phyloP scores from a whole-genome alignment of 2,797 vertebrate genomes.

The Amniataba percoides region DNA sequence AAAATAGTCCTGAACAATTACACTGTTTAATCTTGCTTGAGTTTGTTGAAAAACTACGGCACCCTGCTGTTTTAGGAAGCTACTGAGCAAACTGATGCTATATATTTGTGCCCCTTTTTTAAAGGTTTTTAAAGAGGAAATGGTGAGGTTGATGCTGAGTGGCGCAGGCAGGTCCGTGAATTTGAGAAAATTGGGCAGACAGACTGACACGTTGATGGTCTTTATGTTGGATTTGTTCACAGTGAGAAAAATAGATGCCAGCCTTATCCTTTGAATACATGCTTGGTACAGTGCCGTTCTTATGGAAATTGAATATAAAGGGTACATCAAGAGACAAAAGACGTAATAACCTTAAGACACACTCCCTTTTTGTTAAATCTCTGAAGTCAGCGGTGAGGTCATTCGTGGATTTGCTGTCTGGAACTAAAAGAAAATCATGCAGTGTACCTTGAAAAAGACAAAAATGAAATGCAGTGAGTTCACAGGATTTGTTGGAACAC shows the following conservation, averaged over 20 bases:
- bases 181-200: conserved; percentile 20
- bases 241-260: background rate
- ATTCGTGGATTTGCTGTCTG: background rate
- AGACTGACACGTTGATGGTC: background rate
- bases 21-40: background rate
- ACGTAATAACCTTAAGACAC: background rate
- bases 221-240: background rate
- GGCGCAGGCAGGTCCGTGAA: background rate
- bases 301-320: background rate
- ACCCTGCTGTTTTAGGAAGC: background rate
- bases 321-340: too few relatives aligned
- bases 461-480: background rate
- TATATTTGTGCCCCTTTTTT: background rate
- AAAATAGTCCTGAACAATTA: conserved; percentile 12
- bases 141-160: background rate
- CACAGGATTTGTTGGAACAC: background rate
- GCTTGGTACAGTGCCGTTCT: background rate
- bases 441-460: background rate
- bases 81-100: background rate
- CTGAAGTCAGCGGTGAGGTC: background rate
- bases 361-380: background rate
- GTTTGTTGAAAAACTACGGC: background rate
- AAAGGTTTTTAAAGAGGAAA: background rate
- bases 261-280: background rate
- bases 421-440: background rate